phyloP scores from a whole-genome alignment of 35 echinoderm and acorn worm genomes.

The Heliocidaris erythrogramma region DNA sequence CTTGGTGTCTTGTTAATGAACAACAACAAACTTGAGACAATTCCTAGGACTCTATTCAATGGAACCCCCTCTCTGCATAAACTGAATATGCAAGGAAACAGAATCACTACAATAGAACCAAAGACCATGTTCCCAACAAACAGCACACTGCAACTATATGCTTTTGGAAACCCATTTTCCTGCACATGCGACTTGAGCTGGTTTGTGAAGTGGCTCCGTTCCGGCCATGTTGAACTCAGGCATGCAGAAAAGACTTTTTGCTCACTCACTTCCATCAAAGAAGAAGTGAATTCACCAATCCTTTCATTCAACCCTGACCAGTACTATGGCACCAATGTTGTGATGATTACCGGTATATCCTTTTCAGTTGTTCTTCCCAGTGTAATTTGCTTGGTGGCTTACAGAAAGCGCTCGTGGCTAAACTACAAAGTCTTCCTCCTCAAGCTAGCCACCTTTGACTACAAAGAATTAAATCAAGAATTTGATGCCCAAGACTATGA shows the following conservation, averaged over 20 bases:
- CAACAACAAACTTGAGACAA: no score
- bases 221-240: not conserved
- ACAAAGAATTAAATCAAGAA: not conserved
- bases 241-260: not conserved
- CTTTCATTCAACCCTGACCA: not conserved
- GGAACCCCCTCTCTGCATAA: not conserved
- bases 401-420: not conserved
- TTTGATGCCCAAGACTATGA: not conserved
- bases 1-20: no score
- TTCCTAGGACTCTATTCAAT: not conserved
- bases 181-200: not conserved
- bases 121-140: not conserved
- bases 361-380: not conserved
- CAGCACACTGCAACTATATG: not conserved
- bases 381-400: not conserved
- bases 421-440: slow-evolving; percentile 31
- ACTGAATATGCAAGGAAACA: not conserved
- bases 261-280: not conserved
- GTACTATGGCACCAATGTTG: not conserved
- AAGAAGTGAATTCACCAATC: not conserved
- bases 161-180: not conserved
- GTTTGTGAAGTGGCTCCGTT: slow-evolving; percentile 8
- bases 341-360: not conserved
- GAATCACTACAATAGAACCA: not conserved
- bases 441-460: slow-evolving; percentile 19